phyloP scores from a whole-genome alignment of 2,113 vertebrate species.

The Nettapus auritus region DNA sequence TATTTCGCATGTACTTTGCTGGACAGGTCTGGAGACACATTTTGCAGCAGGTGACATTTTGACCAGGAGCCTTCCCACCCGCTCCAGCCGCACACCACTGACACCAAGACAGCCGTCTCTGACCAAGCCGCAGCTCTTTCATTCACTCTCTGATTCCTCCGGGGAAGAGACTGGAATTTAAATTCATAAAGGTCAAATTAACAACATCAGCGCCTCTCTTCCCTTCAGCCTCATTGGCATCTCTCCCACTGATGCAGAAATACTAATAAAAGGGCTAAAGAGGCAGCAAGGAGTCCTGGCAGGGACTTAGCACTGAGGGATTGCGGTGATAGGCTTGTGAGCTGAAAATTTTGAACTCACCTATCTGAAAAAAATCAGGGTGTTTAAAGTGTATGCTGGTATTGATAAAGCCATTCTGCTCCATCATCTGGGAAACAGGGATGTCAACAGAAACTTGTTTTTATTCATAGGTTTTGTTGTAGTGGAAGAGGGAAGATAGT shows the following conservation, averaged over 20 bases:
- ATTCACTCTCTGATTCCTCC: not conserved
- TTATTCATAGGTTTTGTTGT: not conserved
- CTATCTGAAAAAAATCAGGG: not conserved
- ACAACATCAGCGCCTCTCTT: not conserved
- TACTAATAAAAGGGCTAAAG: not conserved
- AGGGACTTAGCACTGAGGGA: not conserved
- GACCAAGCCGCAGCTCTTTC: not conserved
- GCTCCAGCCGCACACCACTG: not conserved
- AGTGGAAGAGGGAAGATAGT: not conserved
- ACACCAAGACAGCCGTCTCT: not conserved
- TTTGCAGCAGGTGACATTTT: not conserved
- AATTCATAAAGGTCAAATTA: conserved; percentile 53
- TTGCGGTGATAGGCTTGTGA: not conserved
- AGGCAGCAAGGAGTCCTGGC: not conserved
- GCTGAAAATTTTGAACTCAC: not conserved
- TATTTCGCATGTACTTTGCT: not conserved
- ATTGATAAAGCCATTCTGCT: not conserved
- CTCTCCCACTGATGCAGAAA: not conserved
- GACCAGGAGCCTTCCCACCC: not conserved
- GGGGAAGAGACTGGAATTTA: not conserved
- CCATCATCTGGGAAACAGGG: not conserved
- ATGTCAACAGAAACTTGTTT: not conserved
- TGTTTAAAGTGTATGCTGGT: not conserved
- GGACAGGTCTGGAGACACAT: not conserved
- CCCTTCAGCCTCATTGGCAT: not conserved